Evolutionary conservation across 2,797 vertebrate species (phyloP).

Genomic region (Florisuga fusca): DNA sequence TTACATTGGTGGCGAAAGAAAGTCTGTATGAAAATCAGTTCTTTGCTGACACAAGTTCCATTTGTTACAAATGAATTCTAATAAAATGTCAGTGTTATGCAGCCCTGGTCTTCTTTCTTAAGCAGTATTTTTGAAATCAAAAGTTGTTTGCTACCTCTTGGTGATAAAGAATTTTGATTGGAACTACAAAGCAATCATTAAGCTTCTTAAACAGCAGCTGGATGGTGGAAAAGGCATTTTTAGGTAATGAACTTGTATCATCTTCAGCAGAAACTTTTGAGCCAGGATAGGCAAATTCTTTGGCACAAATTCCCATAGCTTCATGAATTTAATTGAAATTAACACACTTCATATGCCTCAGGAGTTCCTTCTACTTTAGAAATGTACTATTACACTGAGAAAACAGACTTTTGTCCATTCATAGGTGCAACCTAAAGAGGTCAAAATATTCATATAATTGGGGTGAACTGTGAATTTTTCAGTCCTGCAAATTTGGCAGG

Average conservation of each 20-base stretch:
- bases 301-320: neutral
- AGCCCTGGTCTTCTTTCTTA: slow-evolving; percentile 83
- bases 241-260: neutral
- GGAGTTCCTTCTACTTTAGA: neutral
- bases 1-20: slow-evolving; percentile 98
- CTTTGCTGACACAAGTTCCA: slow-evolving; percentile 99
- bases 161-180: slow-evolving; percentile 54
- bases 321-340: slow-evolving; percentile 19
- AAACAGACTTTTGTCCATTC: neutral
- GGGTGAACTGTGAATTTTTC: neutral
- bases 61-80: slow-evolving; percentile 99
- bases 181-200: slow-evolving; percentile 42
- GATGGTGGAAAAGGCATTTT: slow-evolving; percentile 33
- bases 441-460: neutral
- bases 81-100: slow-evolving; percentile 99
- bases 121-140: slow-evolving; percentile 44
- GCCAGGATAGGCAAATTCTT: neutral
- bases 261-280: slow-evolving; percentile 1
- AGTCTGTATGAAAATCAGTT: slow-evolving; percentile 99
- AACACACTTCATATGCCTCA: neutral
- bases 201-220: slow-evolving; percentile 54
- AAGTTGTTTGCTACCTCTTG: neutral
- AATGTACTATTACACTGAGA: neutral
- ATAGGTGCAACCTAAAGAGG: neutral
- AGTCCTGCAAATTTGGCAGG: neutral